Conservation (phyloP, 2,113 vertebrate genomes). For the Benthochromis sp. region DNA sequence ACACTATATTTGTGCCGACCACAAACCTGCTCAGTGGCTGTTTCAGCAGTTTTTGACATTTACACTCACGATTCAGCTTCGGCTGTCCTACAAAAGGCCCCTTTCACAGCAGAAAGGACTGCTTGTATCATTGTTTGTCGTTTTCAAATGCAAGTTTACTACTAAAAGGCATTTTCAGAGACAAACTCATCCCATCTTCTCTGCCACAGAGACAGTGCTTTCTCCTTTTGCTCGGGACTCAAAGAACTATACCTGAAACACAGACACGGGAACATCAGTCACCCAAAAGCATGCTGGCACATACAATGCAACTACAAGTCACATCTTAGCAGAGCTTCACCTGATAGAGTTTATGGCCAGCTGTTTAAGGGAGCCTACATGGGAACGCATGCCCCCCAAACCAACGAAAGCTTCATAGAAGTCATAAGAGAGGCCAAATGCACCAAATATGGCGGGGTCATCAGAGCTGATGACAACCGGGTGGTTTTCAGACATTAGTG, state of each 20-base stretch:
- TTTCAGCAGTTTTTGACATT: not conserved
- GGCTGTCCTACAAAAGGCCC: not conserved
- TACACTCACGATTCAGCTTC: not conserved
- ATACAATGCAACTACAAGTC: fast-evolving
- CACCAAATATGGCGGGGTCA: constrained; percentile 79
- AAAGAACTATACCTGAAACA: constrained; percentile 81
- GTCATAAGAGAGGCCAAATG: constrained; percentile 82
- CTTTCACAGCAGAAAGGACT: not conserved
- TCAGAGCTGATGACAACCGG: constrained; percentile 86
- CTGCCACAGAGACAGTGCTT: constrained; percentile 70
- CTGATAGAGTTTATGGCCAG: constrained; percentile 82
- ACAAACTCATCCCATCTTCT: constrained; percentile 82
- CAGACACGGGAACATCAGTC: not conserved
- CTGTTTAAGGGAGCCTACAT: constrained; percentile 81
- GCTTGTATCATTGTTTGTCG: fast-evolving
- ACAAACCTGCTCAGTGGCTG: not conserved
- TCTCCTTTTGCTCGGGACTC: constrained; percentile 52
- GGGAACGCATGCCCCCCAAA: constrained; percentile 74
- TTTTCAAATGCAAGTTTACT: not conserved
- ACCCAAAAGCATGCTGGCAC: not conserved
- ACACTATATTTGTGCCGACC: not conserved
- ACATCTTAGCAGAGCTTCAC: constrained; percentile 57
- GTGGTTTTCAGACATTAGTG: constrained; percentile 77
- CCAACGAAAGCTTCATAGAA: constrained; percentile 89
- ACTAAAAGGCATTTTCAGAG: constrained; percentile 42